These are phyloP conservation scores for Sclerodermus sp. DNA, from an alignment of 2,888 invertebrate genomes.

Conservation along the genomic window DNA sequence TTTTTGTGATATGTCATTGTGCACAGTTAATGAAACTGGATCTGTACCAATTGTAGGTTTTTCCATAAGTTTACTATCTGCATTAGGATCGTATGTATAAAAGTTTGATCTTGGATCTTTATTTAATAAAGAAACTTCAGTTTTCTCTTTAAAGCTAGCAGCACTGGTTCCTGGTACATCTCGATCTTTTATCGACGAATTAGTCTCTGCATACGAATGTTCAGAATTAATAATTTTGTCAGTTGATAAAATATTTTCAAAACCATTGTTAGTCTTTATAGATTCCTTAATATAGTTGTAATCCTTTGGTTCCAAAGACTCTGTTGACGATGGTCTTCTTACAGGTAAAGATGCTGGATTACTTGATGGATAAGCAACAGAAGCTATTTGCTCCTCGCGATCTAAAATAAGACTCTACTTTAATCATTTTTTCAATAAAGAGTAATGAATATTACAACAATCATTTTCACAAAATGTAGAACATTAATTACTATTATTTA, in stretches of 20 bases:
- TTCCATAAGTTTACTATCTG: constrained; percentile 34
- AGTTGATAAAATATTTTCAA: constrained; percentile 11
- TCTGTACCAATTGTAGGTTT: constrained; percentile 37
- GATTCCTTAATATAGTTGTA: constrained; percentile 21
- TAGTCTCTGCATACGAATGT: constrained; percentile 2
- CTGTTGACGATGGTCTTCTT: constrained; percentile 7
- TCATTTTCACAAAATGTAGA: too few species aligned
- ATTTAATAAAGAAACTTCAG: too few species aligned
- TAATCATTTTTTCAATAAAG: too few species aligned
- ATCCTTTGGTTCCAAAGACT: constrained; percentile 13
- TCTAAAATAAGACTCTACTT: constrained; percentile 18
- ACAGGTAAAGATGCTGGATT: constrained; percentile 11
- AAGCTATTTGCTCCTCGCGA: constrained; percentile 50
- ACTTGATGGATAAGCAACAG: constrained; percentile 28
- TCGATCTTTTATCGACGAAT: too few species aligned
- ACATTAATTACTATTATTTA: neutral
- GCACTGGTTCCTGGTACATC: too few species aligned
- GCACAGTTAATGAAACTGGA: constrained; percentile 33
- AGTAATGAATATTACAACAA: too few species aligned
- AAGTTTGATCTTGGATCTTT: constrained; percentile 21
- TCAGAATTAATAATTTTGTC: constrained; percentile 20
- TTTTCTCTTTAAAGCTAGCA: too few species aligned
- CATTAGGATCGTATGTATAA: constrained; percentile 32
- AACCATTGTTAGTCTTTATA: constrained; percentile 13
- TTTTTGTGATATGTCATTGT: constrained; percentile 46